phyloP scores from a whole-genome alignment of 2,888 invertebrate genomes.

The Ennomos quercinarius region DNA sequence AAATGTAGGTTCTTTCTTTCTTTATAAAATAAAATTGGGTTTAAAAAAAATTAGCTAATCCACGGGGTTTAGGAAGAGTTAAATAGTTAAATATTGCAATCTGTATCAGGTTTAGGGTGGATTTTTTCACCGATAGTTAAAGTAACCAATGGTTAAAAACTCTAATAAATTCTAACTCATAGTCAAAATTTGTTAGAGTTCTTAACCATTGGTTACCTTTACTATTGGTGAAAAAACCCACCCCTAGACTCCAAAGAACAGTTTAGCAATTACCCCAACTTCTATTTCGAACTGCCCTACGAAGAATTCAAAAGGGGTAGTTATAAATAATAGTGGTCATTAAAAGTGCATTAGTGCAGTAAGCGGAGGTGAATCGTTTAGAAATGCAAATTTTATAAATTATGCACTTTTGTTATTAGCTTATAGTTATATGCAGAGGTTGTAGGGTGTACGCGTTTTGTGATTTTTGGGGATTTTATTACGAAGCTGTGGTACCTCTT shows the following conservation, averaged over 20 bases:
- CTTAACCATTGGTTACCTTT: too few species aligned
- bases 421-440: neutral
- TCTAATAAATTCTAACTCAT: too few species aligned
- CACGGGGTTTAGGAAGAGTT: too few species aligned
- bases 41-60: too few species aligned
- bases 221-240: too few species aligned
- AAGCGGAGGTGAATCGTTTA: slow-evolving; percentile 45
- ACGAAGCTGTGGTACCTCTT: too few species aligned
- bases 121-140: too few species aligned
- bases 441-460: neutral
- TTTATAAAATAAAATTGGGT: too few species aligned
- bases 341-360: slow-evolving; percentile 61
- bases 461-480: neutral
- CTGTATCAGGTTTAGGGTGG: neutral
- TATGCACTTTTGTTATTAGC: slow-evolving; percentile 15
- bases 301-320: slow-evolving; percentile 23
- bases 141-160: too few species aligned
- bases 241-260: neutral
- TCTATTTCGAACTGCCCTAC: slow-evolving; percentile 16
- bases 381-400: slow-evolving; percentile 60
- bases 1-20: too few species aligned
- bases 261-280: neutral
- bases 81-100: too few species aligned
- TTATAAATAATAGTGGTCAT: slow-evolving; percentile 49
- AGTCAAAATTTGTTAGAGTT: too few species aligned